Percentiles rank a stretch among this genome's conserved stretches.
Evolutionary conservation across 2,113 vertebrate genomes (phyloP).

Genomic region (Caracal caracal): DNA sequence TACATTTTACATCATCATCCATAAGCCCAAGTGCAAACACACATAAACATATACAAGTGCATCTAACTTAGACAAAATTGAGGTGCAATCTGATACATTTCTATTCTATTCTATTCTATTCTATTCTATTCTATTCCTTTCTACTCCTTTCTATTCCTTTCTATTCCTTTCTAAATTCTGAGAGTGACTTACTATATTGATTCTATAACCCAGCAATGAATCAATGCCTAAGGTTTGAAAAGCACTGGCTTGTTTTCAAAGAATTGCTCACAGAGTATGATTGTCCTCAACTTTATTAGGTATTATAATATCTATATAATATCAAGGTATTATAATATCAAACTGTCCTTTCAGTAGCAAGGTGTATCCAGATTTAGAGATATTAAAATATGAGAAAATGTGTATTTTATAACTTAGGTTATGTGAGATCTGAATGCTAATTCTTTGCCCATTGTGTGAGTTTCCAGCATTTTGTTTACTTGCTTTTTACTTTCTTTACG

Average conservation of each 20-base stretch:
- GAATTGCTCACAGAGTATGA: not conserved
- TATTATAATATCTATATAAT: not conserved
- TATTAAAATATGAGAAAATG: not conserved
- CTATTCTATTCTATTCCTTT: not conserved
- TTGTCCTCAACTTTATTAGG: not conserved
- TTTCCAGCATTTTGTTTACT: not conserved
- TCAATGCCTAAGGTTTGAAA: not conserved
- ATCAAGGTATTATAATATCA: not conserved
- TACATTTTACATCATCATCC: not conserved
- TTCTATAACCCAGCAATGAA: not conserved
- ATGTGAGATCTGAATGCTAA: not conserved
- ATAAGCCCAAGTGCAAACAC: not conserved
- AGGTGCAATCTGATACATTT: not conserved
- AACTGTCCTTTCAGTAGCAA: not conserved
- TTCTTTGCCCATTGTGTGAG: not conserved
- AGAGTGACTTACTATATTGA: not conserved
- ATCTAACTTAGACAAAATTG: not conserved
- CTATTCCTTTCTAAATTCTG: not conserved
- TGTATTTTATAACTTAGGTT: not conserved
- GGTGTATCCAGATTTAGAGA: not conserved
- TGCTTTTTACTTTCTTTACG: not conserved
- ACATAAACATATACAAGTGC: not conserved
- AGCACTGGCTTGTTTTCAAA: not conserved
- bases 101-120: not conserved
- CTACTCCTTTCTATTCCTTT: not conserved